Evolutionary conservation across 2,888 invertebrate genomes (phyloP).

Genomic region (Drosophila algonquin): DNA sequence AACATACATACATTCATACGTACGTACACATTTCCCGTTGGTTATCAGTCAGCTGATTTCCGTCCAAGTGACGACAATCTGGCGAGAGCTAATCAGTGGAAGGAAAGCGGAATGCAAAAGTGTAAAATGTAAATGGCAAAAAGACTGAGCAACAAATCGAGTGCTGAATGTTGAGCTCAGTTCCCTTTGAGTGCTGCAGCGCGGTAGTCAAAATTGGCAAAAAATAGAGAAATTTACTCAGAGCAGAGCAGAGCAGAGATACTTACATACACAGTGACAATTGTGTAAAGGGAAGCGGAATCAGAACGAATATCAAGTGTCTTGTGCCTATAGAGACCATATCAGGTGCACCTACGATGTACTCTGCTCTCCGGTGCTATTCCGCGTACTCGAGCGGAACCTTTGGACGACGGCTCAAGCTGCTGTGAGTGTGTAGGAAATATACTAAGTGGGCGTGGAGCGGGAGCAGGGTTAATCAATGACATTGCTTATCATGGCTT

Average conservation of each 20-base stretch:
- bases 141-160: conserved; percentile 39
- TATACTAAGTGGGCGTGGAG: conserved; percentile 26
- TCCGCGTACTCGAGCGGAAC: conserved; percentile 32
- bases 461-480: background rate
- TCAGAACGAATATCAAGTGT: conserved; percentile 4
- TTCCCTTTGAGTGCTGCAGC: conserved; percentile 22
- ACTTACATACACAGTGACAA: background rate
- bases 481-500: conserved; percentile 23
- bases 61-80: conserved; percentile 1
- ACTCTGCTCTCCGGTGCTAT: conserved; percentile 34
- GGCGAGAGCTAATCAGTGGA: conserved; percentile 23
- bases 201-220: conserved; percentile 18
- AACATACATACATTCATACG: conserved; percentile 4
- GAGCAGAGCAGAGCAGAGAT: background rate
- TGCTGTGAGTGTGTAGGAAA: conserved; percentile 42
- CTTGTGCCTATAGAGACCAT: background rate
- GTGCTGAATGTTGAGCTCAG: conserved; percentile 11
- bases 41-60: conserved; percentile 47
- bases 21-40: conserved; percentile 12
- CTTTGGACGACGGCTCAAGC: conserved; percentile 51
- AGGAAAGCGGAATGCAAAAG: conserved; percentile 41
- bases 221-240: background rate
- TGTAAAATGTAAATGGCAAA: conserved; percentile 47
- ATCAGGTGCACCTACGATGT: conserved; percentile 42
- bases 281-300: background rate